Percentiles rank a stretch among this genome's conserved stretches.
Conservation (phyloP, 2,888 invertebrate genomes). For the Dione juno region DNA sequence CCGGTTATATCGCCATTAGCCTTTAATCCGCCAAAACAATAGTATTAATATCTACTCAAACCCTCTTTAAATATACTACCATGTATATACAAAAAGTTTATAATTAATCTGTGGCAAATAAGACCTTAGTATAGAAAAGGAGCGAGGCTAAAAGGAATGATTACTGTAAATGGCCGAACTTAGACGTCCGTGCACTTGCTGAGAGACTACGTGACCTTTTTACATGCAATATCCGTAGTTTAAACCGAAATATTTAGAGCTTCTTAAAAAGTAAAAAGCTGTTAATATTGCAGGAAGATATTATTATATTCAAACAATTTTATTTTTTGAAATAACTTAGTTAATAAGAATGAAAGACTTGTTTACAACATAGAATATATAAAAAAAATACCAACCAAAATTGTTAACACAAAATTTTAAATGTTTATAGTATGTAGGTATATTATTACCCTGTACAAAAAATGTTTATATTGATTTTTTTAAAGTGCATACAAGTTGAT, state of each 20-base stretch:
- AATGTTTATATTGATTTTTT: no score
- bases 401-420: no score
- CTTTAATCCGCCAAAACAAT: background rate
- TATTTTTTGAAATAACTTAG: no score
- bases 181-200: background rate
- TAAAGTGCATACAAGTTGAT: no score
- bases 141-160: background rate
- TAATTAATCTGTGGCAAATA: background rate
- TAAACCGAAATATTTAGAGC: constrained; percentile 1
- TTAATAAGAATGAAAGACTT: no score
- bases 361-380: no score
- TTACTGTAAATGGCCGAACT: constrained; percentile 1
- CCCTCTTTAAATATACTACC: background rate
- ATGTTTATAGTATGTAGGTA: no score
- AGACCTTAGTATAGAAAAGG: background rate
- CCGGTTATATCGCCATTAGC: background rate
- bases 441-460: no score
- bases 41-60: background rate
- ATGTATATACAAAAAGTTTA: background rate
- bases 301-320: background rate
- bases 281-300: background rate
- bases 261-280: no score
- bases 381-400: no score
- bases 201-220: constrained; percentile 9
- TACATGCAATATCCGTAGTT: constrained; percentile 1